Evolutionary conservation across 2,888 invertebrate species (phyloP).

Genomic region (Chrysotoxum bicinctum): DNA sequence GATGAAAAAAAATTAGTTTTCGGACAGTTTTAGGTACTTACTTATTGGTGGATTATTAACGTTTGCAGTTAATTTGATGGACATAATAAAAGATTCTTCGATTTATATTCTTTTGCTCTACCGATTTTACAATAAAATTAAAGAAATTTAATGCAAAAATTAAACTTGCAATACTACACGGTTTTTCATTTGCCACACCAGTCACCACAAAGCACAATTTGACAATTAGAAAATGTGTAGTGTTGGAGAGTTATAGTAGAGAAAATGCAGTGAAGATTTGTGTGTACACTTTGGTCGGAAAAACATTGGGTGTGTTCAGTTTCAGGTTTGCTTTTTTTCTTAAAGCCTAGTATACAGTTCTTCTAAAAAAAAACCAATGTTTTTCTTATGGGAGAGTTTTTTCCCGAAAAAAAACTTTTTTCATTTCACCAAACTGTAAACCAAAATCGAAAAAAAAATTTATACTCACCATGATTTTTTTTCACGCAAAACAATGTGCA

Average conservation of each 20-base stretch:
- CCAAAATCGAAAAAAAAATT: no score
- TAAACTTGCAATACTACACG: background rate
- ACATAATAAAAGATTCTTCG: constrained; percentile 74
- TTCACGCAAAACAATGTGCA: no score
- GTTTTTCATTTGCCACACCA: constrained; percentile 48
- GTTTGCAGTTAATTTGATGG: constrained; percentile 80
- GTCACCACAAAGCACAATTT: no score
- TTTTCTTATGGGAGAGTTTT: no score
- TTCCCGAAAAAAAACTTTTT: no score
- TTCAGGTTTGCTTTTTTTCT: no score
- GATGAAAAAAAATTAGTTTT: background rate
- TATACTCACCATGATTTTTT: no score
- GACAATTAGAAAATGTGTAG: constrained; percentile 1
- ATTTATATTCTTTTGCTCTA: background rate
- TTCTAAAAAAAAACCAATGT: no score
- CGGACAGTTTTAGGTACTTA: constrained; percentile 74
- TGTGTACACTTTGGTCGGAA: background rate
- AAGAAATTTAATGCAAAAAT: constrained; percentile 28
- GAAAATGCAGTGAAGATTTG: background rate
- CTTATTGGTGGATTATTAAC: constrained; percentile 81
- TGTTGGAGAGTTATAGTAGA: background rate
- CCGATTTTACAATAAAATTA: background rate
- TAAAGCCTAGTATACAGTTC: no score
- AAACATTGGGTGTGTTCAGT: background rate
- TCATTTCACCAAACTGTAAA: no score